Conservation (phyloP, 2,888 invertebrate genomes). For the Torymus tubicola region DNA sequence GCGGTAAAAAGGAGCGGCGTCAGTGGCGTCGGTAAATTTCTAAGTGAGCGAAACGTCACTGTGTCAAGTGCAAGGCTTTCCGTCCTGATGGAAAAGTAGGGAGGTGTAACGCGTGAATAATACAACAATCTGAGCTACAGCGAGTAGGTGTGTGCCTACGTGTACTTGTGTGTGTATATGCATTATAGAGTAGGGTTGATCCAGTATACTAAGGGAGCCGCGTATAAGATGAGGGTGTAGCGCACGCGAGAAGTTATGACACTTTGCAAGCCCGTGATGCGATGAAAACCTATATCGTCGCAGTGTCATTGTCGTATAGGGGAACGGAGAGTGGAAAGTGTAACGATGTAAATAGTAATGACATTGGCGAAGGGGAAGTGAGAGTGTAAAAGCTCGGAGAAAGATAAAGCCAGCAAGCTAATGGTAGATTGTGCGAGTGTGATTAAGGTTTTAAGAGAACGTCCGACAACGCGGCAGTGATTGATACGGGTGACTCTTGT, state of each 20-base stretch:
- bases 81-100: slow-evolving; percentile 11
- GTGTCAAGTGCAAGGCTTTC: slow-evolving; percentile 26
- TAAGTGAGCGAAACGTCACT: slow-evolving; percentile 14
- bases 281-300: neutral
- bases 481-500: too few relatives aligned
- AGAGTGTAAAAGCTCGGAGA: too few relatives aligned
- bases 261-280: neutral
- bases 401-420: too few relatives aligned
- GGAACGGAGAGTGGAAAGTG: too few relatives aligned
- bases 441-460: too few relatives aligned
- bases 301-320: too few relatives aligned
- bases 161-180: neutral
- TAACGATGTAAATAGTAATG: too few relatives aligned
- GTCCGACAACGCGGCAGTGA: too few relatives aligned
- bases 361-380: too few relatives aligned
- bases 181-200: neutral
- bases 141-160: neutral
- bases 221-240: neutral
- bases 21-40: neutral
- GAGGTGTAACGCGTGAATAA: neutral
- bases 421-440: too few relatives aligned
- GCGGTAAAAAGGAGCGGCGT: neutral
- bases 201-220: neutral
- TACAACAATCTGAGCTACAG: neutral
- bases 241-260: neutral